A percentile compares a stretch with the other conserved stretches of the same genome.
Evolutionary conservation across 2,113 vertebrate genomes (phyloP).

Genomic region (Catharus bicknelli): DNA sequence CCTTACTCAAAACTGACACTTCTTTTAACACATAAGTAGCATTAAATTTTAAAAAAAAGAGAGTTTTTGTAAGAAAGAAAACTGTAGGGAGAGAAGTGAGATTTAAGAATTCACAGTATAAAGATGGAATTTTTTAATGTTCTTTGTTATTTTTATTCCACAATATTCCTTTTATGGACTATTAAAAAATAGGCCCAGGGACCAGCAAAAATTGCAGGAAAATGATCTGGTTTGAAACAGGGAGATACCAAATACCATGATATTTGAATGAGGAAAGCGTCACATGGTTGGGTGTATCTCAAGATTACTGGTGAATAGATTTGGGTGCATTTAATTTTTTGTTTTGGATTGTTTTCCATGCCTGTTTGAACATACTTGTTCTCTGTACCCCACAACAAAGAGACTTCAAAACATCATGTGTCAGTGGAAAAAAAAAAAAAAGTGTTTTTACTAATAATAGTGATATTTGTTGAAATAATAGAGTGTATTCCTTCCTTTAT

Average conservation of each 20-base stretch:
- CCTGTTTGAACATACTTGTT: background rate
- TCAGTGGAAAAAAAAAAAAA: background rate
- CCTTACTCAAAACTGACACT: background rate
- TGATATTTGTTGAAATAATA: background rate
- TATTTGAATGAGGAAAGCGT: background rate
- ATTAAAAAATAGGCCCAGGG: background rate
- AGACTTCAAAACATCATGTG: background rate
- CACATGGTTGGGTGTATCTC: background rate
- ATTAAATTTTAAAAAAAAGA: background rate
- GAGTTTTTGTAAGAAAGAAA: background rate
- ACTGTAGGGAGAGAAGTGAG: background rate
- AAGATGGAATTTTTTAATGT: background rate
- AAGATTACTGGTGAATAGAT: background rate
- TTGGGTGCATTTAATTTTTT: background rate
- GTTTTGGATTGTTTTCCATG: background rate
- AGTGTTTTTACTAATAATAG: background rate
- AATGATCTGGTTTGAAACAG: background rate
- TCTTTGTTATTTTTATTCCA: background rate
- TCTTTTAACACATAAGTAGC: background rate
- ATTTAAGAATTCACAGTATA: background rate
- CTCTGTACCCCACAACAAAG: background rate
- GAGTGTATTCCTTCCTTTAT: background rate
- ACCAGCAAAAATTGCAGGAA: background rate
- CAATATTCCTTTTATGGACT: background rate
- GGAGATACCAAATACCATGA: accelerated